These are phyloP conservation scores for Cyclina sinensis DNA, from an alignment of 1,140 invertebrate species.

Conservation along the genomic window DNA sequence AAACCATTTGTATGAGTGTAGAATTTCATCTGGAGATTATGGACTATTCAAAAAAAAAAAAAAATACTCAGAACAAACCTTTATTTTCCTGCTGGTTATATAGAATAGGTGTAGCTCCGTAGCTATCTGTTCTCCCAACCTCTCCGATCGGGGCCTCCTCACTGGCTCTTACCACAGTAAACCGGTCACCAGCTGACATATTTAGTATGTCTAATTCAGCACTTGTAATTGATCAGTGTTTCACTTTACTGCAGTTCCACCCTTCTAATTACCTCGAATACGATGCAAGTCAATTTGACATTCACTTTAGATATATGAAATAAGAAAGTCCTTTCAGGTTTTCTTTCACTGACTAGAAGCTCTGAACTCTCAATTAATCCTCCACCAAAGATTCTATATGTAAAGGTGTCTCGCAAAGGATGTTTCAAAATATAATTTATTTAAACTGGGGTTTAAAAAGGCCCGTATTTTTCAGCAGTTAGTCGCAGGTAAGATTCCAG, in stretches of 20 bases:
- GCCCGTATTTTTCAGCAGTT: neutral
- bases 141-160: constrained; percentile 43
- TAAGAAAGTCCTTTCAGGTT: no score
- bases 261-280: neutral
- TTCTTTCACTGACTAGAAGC: no score
- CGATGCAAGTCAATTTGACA: neutral
- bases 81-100: neutral
- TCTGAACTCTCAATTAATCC: no score
- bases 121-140: constrained; percentile 21
- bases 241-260: neutral
- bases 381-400: no score
- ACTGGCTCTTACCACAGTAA: constrained; percentile 30
- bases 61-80: constrained; percentile 17
- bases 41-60: no score
- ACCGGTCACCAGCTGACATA: constrained; percentile 12
- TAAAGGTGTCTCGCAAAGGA: no score
- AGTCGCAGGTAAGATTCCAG: neutral
- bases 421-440: neutral
- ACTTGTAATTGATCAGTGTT: neutral
- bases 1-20: no score
- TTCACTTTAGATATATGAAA: neutral
- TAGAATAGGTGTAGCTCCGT: constrained; percentile 33
- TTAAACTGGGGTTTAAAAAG: neutral
- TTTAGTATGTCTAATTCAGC: neutral
- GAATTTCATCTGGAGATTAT: no score